Conservation (phyloP, 1,140 invertebrate genomes). For the Cryptotermes secundus region DNA sequence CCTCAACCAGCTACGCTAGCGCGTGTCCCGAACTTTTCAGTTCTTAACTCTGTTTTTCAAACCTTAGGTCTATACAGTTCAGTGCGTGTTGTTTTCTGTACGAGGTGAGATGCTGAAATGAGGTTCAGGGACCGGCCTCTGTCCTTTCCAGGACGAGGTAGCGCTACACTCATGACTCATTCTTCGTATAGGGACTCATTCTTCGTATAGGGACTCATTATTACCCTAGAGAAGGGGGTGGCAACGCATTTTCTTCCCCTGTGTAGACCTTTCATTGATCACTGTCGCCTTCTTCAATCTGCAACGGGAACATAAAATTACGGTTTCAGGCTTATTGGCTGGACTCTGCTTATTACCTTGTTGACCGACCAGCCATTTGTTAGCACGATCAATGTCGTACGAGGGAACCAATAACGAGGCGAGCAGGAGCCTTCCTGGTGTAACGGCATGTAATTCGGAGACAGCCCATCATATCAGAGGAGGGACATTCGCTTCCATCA, state of each 20-base stretch:
- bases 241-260: neutral
- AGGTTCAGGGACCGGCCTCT: no score
- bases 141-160: no score
- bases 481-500: no score
- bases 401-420: neutral
- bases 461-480: no score
- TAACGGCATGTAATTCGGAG: no score
- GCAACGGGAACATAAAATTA: neutral
- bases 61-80: no score
- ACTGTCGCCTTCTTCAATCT: neutral
- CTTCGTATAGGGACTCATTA: neutral
- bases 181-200: neutral
- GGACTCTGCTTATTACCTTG: neutral
- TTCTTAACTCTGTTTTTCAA: no score
- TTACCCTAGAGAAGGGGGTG: neutral
- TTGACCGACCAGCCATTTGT: neutral
- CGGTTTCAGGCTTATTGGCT: neutral
- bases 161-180: neutral
- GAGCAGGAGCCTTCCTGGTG: no score
- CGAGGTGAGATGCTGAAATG: no score
- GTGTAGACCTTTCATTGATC: neutral
- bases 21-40: no score
- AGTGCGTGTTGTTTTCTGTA: no score
- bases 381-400: neutral
- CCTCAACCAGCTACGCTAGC: no score